Evolutionary conservation across 2,888 invertebrate genomes (phyloP), one percentile per base, ranked within the genome.

Genomic region (Lepidocyrtoides sp.): DNA sequence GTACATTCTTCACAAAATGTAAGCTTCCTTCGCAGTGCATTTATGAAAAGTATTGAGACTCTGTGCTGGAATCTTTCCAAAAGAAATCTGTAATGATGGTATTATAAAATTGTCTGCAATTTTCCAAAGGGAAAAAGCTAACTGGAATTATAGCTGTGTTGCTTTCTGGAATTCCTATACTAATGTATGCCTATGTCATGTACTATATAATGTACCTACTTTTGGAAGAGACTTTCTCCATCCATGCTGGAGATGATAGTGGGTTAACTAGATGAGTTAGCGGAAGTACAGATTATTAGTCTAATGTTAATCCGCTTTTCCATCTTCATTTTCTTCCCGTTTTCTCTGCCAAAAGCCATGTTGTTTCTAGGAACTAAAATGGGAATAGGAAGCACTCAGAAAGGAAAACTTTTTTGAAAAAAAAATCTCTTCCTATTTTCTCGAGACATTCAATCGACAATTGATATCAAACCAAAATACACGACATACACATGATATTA

Each of bases 251-350:
- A 5, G 5, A 4, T 8, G 17, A 69, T 41, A 72, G 36, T 60
- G 77, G 85, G 75, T 63, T 79, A 87, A 87, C 66, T 63, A 63
- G 72, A 87, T 51, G 79, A 66, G 79, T 29, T 36, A 66, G 66
- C 77, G 87, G 87, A 87, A 87, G 87, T 66, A 51, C 87, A 87
- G 79, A 87, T 87, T 77, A 87, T 87, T 87, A 79, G 63, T 17
- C 87, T 87, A 87, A 87, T 79, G 77, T 87, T 87, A 86, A 86
- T 86, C 75, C 77, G 41, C 75, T 72, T 44, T 83, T 72, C 72
- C 75, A 72, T 86, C 86, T 77, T 86, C 77, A 75, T 75, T 77
- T 60, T 86, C 86, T 29, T 77, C 77, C 72, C 60, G 86, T 29
- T 86, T 57, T 29, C 63, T 17, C 32, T 86, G 86, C 86, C 86